Evolutionary conservation across 2,113 vertebrate genomes (phyloP).

Genomic region (Gnathonemus longibarbis): DNA sequence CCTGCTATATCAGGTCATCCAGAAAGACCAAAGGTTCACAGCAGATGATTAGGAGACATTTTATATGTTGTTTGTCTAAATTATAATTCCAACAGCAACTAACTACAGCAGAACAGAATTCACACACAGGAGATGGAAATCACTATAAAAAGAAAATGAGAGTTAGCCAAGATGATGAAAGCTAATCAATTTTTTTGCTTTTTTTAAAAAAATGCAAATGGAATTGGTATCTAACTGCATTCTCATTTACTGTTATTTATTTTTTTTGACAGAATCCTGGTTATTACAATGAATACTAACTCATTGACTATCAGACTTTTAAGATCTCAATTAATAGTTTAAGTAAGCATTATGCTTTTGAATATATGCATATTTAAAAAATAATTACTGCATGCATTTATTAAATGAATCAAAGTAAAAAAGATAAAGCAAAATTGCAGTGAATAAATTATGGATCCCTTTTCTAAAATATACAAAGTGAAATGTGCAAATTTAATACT

Average conservation of each 20-base stretch:
- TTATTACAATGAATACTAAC: not conserved
- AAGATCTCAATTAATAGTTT: not conserved
- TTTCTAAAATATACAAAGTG: not conserved
- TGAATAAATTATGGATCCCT: not conserved
- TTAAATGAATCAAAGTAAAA: not conserved
- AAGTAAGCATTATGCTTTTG: not conserved
- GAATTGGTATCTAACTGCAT: not conserved
- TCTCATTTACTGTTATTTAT: not conserved
- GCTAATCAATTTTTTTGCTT: not conserved
- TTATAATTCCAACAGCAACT: not conserved
- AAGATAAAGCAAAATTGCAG: not conserved
- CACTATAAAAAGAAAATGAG: not conserved
- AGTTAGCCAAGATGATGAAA: not conserved
- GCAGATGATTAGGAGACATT: not conserved
- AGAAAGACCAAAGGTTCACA: not conserved
- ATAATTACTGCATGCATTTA: not conserved
- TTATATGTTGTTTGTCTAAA: not conserved
- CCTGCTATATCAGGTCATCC: not conserved
- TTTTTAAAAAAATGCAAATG: not conserved
- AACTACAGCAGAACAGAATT: not conserved
- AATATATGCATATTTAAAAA: not conserved
- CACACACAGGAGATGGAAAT: not conserved
- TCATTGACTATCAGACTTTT: not conserved
- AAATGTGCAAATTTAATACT: not conserved
- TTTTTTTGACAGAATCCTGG: not conserved